A percentile compares a stretch with the other conserved stretches of the same genome.
phyloP scores from a whole-genome alignment of 2,797 vertebrate species.

The Furcifer pardalis region DNA sequence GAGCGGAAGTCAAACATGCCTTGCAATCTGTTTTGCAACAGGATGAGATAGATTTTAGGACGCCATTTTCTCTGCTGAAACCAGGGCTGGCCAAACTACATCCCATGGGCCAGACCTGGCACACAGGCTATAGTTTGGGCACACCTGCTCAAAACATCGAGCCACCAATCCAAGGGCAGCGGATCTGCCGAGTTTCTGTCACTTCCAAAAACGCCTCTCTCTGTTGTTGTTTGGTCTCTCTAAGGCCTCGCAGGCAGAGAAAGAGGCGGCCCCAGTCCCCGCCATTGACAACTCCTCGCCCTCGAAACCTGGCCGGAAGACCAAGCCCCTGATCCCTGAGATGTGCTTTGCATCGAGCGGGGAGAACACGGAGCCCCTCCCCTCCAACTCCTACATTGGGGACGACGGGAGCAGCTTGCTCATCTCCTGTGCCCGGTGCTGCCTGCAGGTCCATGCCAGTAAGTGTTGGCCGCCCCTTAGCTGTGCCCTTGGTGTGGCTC shows the following conservation, averaged over 20 bases:
- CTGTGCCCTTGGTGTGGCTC: no score
- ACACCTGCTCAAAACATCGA: no score
- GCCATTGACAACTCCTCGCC: slow-evolving; percentile 48
- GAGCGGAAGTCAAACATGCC: no score
- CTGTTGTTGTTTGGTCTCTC: neutral
- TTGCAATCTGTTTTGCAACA: no score
- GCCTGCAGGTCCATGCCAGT: slow-evolving; percentile 96
- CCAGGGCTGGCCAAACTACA: no score
- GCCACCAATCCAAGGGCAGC: no score
- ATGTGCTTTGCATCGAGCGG: slow-evolving; percentile 95
- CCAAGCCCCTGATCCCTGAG: slow-evolving; percentile 91
- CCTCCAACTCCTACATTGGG: slow-evolving; percentile 86
- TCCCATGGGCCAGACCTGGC: no score
- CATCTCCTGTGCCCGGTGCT: slow-evolving; percentile 88
- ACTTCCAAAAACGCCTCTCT: no score
- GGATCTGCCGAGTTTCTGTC: no score
- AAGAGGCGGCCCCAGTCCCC: slow-evolving; percentile 52
- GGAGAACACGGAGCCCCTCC: slow-evolving; percentile 89
- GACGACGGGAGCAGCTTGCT: slow-evolving; percentile 93
- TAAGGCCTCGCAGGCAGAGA: slow-evolving; percentile 71
- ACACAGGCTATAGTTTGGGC: no score
- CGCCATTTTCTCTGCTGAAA: no score
- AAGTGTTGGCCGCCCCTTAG: slow-evolving; percentile 75
- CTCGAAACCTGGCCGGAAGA: slow-evolving; percentile 81
- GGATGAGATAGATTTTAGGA: no score